Evolutionary conservation across 1,140 invertebrate species (phyloP), one percentile per base, ranked within the genome.

Genomic region (Lithobius niger): DNA sequence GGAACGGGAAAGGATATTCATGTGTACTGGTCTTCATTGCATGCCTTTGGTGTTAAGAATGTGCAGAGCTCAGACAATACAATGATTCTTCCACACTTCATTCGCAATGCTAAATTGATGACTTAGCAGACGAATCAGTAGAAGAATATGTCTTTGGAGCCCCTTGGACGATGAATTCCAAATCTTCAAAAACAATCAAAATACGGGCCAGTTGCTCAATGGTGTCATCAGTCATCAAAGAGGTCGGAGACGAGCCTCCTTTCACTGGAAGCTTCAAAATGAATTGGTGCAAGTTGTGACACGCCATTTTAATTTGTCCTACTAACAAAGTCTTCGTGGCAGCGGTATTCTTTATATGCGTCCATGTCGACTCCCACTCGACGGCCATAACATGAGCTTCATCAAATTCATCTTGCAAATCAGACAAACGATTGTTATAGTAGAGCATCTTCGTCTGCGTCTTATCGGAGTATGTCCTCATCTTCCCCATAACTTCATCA

Each of bases 261-360:
- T 40, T 40, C 18, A 13, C 18, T 18, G 31, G 31, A 40, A 40
- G 10, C 18, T 40, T 40, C 31, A 40, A 13, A 13, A 40, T 40
- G 18, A 40, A 13, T 40, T 40, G 31, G 31, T 40, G 18, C 18
- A 40, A 40, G 18, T 40, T 40, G 18, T 40, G 31, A 40, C 31
- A 40, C 10, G 10, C 31, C 60, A 60, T 58, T 56, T 61, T 63
- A 21, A 63, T 57, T 51, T 60, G 60, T 6, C 62, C 60, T 21
- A 63, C 55, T 19, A 56, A 24, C 0, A 61, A 44, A 1, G 62
- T 63, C 26, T 60, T 42, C n/a, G 54, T 56, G 15, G 62, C 62
- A 4, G 62, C 60, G 13, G 62, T 63, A 6, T 56, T 57, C 50
- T 63, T 63, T 16, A 63, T 61, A 52, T 57, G 50, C 2, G 57